Conservation (phyloP, 2,797 vertebrate genomes). For the Rhyacichthys aspro region DNA sequence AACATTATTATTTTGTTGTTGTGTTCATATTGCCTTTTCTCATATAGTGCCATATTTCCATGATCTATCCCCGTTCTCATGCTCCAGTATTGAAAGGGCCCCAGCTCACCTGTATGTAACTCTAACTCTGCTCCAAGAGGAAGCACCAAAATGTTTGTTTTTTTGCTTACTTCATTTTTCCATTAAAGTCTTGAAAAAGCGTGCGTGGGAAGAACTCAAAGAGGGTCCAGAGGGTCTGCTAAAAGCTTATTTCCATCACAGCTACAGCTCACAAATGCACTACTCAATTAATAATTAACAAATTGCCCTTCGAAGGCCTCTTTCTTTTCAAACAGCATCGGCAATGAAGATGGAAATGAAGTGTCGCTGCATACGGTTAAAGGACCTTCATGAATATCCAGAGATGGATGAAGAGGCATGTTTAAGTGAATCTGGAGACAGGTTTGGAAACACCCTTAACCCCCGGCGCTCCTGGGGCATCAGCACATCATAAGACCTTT, state of each 20-base stretch:
- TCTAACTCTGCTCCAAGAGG: neutral
- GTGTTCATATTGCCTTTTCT: too few relatives aligned
- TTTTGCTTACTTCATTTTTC: slow-evolving; percentile 49
- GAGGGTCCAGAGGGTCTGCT: slow-evolving; percentile 11
- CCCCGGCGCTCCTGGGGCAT: too few relatives aligned
- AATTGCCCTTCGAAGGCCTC: slow-evolving; percentile 52
- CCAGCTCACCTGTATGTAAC: slow-evolving; percentile 12
- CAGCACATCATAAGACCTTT: too few relatives aligned
- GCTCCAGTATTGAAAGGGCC: slow-evolving; percentile 30
- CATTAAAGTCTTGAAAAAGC: slow-evolving; percentile 40
- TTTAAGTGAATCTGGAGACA: slow-evolving; percentile 46
- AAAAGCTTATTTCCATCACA: slow-evolving; percentile 49
- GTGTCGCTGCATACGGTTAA: slow-evolving; percentile 43
- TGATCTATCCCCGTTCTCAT: too few relatives aligned
- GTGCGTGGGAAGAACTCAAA: slow-evolving; percentile 13
- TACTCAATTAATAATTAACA: slow-evolving; percentile 69
- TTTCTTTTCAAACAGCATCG: slow-evolving; percentile 46
- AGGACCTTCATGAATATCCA: slow-evolving; percentile 65
- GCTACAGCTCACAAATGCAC: slow-evolving; percentile 49
- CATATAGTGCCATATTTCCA: too few relatives aligned
- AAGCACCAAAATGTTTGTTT: slow-evolving; percentile 15
- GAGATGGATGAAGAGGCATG: slow-evolving; percentile 33
- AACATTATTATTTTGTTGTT: too few relatives aligned
- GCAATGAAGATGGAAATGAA: slow-evolving; percentile 42
- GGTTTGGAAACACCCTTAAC: slow-evolving; percentile 34